A percentile compares a stretch with the other conserved stretches of the same genome.
Conservation (phyloP, 2,797 vertebrate genomes). For the Ficedula albicollis region DNA sequence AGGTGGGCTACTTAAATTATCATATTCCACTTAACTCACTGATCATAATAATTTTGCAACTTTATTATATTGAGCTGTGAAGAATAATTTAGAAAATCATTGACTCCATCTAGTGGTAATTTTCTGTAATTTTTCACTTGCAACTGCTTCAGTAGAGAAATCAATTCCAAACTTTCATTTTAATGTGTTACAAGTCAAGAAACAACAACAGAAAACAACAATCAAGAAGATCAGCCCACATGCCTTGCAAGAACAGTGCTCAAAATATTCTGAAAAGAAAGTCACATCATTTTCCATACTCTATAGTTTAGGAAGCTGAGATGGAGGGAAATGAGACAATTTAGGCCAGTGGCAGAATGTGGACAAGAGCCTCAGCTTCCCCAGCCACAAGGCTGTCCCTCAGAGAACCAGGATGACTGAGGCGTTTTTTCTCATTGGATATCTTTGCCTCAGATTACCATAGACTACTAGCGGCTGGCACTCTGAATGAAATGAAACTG, state of each 20-base stretch:
- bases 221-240: background rate
- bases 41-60: constrained; percentile 54
- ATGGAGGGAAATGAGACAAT: background rate
- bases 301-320: background rate
- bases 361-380: background rate
- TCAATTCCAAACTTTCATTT: background rate
- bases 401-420: background rate
- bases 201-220: background rate
- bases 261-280: background rate
- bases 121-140: constrained; percentile 40
- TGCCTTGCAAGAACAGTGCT: background rate
- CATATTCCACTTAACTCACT: constrained; percentile 50
- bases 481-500: background rate
- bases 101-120: constrained; percentile 78
- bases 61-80: background rate
- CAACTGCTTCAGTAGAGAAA: background rate
- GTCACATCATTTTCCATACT: background rate
- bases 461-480: background rate
- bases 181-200: background rate
- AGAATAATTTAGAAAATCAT: constrained; percentile 71
- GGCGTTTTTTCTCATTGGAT: background rate
- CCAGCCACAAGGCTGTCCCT: background rate
- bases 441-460: background rate
- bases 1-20: constrained; percentile 65
- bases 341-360: background rate